Evolutionary conservation across 2,888 invertebrate genomes (phyloP), one percentile per base, ranked within the genome.

Genomic region (Oscheius sp.): DNA sequence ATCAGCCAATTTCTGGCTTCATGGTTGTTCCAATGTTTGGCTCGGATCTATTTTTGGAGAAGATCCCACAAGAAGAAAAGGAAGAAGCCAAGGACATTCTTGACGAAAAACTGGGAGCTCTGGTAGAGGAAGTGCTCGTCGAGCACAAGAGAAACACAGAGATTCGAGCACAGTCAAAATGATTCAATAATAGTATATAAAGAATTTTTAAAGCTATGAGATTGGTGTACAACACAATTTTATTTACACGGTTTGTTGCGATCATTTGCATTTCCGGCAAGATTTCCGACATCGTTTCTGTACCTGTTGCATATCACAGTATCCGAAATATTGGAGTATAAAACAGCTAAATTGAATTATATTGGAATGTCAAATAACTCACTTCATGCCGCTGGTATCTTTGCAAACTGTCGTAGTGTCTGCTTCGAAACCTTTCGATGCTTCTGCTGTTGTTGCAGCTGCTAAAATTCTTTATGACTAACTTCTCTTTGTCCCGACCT

Each of bases 11-110:
- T 2, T 46, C 53, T 2, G 72, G 49, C 13, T 72, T 49, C 43
- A 35, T 72, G 53, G 23, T 72, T 6, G 13, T 63, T 2, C 63
- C 72, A 2, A 52, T 72, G 64, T 27, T 72, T 35, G 72, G 72
- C 0, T 53, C 72, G n/a, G 29, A 23, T 18, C 41, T 63, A 1
- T 52, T 66, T 49, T 21, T 52, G 12, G 18, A 55, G 9, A 52
- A 64, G 43, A 55, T 52, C 25, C 27, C 53, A 1, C 52, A 46
- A n/a, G 63, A 72, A 27, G 53, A 72, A 29, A 12, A n/a, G 12
- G 45, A 29, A 5, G 16, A 35, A 5, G 59, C 49, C 9, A 53
- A 21, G 25, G 35, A 53, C 2, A 41, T 69, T 18, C 56, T 56
- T 1, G 69, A 66, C 16, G 49, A 49, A n/a, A 66, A 66, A 12